Evolutionary conservation across 1,140 invertebrate species (phyloP).

Genomic region (Pectinophora gossypiella): DNA sequence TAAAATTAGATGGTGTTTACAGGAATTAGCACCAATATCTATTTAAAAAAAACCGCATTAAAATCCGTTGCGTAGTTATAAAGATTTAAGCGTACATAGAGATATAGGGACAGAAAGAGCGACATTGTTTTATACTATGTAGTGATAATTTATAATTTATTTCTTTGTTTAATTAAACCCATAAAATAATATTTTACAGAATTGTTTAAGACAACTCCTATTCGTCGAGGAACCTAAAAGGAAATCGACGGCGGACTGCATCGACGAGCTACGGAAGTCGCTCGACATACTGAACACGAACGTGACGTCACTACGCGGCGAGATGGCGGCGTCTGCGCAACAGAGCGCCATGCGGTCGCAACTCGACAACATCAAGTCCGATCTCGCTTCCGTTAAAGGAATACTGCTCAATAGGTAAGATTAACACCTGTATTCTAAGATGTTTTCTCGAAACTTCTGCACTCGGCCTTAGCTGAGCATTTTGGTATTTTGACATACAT

Average conservation of each 20-base stretch:
- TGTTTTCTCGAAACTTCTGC: no score
- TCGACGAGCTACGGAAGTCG: conserved; percentile 81
- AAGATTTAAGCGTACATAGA: no score
- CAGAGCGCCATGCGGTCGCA: conserved; percentile 76
- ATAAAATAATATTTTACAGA: conserved; percentile 73
- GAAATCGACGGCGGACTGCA: conserved; percentile 77
- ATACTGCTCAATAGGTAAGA: conserved; percentile 83
- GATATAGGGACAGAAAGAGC: no score
- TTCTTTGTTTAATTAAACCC: no score
- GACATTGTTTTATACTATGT: no score
- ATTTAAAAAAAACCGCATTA: no score
- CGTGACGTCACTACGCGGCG: conserved; percentile 44
- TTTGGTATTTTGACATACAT: no score
- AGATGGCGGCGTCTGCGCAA: conserved; percentile 47
- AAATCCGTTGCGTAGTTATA: no score
- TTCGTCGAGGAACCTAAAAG: conserved; percentile 79
- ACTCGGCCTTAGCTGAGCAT: no score
- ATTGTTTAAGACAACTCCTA: conserved; percentile 78
- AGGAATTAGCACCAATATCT: no score
- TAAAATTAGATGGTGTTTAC: no score
- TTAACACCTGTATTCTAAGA: conserved; percentile 8
- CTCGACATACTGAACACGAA: conserved; percentile 77
- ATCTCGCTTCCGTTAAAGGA: conserved; percentile 86
- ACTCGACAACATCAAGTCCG: conserved; percentile 82
- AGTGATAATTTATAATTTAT: no score